Conservation (phyloP, 2,888 invertebrate genomes). For the Gryllus longicercus region DNA sequence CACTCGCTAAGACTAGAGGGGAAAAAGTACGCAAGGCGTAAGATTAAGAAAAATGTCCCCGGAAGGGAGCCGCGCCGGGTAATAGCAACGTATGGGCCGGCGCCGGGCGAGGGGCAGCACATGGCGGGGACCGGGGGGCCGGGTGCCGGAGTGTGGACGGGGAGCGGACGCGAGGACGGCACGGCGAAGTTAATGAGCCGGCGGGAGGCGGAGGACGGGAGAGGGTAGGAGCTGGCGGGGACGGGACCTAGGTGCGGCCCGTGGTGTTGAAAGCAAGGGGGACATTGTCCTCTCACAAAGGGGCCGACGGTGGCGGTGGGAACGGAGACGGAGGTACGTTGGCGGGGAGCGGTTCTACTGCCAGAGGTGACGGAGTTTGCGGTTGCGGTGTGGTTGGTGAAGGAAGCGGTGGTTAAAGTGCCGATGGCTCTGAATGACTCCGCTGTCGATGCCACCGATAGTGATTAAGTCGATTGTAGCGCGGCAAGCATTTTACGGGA, state of each 20-base stretch:
- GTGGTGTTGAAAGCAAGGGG: background rate
- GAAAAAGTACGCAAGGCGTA: background rate
- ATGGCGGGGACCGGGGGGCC: background rate
- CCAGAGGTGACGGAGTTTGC: too few relatives aligned
- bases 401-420: too few relatives aligned
- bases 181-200: background rate
- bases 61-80: background rate
- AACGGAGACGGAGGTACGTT: too few relatives aligned
- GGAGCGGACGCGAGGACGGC: background rate
- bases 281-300: background rate
- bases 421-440: too few relatives aligned
- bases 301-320: background rate
- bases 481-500: too few relatives aligned
- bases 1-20: background rate
- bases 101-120: background rate
- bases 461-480: too few relatives aligned
- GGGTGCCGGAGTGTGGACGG: background rate
- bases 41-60: background rate
- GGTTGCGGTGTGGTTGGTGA: too few relatives aligned
- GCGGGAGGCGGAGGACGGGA: background rate
- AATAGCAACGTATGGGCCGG: background rate
- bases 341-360: too few relatives aligned
- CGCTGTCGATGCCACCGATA: too few relatives aligned
- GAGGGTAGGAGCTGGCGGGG: background rate
- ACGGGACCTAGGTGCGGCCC: background rate